phyloP scores from a whole-genome alignment of 1,140 invertebrate species.

The Drosophila arawakana region DNA sequence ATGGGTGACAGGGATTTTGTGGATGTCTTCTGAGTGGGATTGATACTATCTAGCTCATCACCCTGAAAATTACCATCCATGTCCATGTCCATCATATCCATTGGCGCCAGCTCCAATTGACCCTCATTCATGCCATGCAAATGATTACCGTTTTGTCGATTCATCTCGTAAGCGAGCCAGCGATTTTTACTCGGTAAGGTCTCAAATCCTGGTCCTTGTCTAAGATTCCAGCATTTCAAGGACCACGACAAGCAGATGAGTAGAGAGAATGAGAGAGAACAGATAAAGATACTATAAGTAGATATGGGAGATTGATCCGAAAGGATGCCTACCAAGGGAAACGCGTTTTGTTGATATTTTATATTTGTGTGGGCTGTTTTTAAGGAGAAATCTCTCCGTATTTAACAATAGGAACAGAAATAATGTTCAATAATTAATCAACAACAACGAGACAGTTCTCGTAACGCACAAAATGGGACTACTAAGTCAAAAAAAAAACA shows the following conservation, averaged over 20 bases:
- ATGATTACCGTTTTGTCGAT: constrained; percentile 55
- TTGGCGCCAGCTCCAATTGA: constrained; percentile 20
- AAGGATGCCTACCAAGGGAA: constrained; percentile 47
- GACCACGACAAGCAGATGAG: background rate
- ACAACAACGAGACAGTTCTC: constrained; percentile 64
- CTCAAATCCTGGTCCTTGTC: constrained; percentile 56
- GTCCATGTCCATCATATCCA: constrained; percentile 47
- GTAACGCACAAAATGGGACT: constrained; percentile 59
- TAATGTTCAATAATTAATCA: constrained; percentile 65
- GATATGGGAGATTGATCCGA: background rate
- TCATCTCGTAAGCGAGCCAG: constrained; percentile 55
- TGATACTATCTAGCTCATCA: constrained; percentile 35
- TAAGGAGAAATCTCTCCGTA: constrained; percentile 59
- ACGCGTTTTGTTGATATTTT: constrained; percentile 55
- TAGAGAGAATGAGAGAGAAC: background rate
- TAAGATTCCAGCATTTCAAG: constrained; percentile 13
- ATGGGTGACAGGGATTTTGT: constrained; percentile 82
- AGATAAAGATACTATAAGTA: background rate
- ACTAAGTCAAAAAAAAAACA: constrained; percentile 36
- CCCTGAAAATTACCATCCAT: constrained; percentile 21
- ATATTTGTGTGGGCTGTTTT: constrained; percentile 51
- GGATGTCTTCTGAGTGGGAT: constrained; percentile 28
- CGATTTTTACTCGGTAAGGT: constrained; percentile 36
- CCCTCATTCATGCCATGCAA: constrained; percentile 61
- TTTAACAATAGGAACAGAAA: constrained; percentile 66